A percentile compares a stretch with the other conserved stretches of the same genome.
Conservation (phyloP, 2,113 vertebrate genomes). For the Plestiodon gilberti region DNA sequence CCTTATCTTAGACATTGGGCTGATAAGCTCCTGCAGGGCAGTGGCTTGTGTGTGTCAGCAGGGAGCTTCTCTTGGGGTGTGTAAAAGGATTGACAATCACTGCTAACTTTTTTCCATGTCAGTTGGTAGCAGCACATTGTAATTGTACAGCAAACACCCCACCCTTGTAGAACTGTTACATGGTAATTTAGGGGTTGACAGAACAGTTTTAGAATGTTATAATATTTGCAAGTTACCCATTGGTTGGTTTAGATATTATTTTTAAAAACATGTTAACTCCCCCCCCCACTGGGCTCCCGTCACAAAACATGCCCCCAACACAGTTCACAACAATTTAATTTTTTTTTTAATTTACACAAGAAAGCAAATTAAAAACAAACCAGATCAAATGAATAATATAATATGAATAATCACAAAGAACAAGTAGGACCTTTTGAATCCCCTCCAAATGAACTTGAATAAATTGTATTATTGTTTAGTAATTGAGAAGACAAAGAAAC, state of each 20-base stretch:
- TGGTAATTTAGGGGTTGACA: not conserved
- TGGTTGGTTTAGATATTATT: not conserved
- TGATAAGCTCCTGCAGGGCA: not conserved
- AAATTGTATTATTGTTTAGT: not conserved
- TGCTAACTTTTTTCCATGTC: not conserved
- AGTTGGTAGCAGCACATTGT: fast-evolving
- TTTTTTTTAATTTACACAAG: not conserved
- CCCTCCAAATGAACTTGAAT: not conserved
- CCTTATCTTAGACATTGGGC: not conserved
- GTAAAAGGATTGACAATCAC: not conserved
- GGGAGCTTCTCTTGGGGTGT: not conserved
- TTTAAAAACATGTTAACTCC: not conserved
- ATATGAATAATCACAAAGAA: not conserved
- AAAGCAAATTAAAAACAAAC: not conserved
- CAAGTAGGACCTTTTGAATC: not conserved
- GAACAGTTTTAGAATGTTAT: not conserved
- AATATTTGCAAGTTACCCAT: not conserved
- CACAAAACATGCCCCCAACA: not conserved
- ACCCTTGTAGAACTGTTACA: not conserved
- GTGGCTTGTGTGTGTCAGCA: not conserved
- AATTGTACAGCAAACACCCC: not conserved
- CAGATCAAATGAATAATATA: not conserved
- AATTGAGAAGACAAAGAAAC: not conserved
- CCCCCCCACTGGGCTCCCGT: not conserved
- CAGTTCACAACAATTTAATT: not conserved